phyloP scores from a whole-genome alignment of 1,140 invertebrate species.

The Trichomalopsis sarcophagae region DNA sequence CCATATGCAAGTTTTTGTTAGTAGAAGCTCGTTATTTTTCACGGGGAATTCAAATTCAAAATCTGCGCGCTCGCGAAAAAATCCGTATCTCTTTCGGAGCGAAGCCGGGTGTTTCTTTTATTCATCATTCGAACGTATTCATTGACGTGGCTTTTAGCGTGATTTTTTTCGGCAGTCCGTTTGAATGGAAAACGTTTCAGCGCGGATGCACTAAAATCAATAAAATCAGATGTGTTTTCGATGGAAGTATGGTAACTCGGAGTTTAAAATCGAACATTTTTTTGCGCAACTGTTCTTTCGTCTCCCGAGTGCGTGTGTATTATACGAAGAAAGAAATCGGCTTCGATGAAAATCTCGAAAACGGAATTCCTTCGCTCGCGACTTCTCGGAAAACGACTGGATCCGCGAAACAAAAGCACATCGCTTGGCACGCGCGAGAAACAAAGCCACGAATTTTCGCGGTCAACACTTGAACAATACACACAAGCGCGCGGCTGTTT shows the following conservation, averaged over 20 bases:
- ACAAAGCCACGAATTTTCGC: background rate
- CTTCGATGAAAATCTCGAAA: background rate
- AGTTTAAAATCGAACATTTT: too few relatives aligned
- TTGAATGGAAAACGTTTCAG: too few relatives aligned
- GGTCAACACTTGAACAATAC: background rate
- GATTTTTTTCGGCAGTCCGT: too few relatives aligned
- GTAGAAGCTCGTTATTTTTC: conserved; percentile 50
- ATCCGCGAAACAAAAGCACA: background rate
- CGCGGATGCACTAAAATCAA: background rate
- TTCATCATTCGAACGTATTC: background rate
- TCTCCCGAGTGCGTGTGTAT: too few relatives aligned
- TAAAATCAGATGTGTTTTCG: background rate
- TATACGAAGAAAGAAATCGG: too few relatives aligned
- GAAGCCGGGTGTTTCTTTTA: background rate
- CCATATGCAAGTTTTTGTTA: conserved; percentile 32
- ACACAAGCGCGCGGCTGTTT: background rate
- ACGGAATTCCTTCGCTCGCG: background rate
- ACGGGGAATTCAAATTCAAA: conserved; percentile 50
- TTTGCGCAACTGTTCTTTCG: too few relatives aligned
- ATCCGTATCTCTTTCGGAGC: background rate
- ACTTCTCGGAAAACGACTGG: background rate
- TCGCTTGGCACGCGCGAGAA: background rate
- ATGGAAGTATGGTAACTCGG: background rate
- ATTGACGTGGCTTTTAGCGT: background rate
- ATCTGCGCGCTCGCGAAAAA: conserved; percentile 15